phyloP scores from a whole-genome alignment of 2,888 invertebrate species.

The Morpho deidamia region DNA sequence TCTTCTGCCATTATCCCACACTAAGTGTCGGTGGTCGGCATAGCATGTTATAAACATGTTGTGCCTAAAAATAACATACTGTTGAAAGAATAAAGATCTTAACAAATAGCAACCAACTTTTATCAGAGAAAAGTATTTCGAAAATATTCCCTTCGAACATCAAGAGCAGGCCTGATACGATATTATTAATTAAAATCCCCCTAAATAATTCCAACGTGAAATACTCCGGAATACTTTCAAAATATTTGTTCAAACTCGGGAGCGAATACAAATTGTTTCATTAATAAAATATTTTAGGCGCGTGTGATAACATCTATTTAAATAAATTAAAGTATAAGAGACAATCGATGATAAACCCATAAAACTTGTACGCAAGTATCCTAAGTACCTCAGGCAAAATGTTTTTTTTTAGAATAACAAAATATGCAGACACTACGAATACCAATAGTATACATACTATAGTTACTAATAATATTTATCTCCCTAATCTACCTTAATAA shows the following conservation, averaged over 20 bases:
- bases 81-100: not conserved
- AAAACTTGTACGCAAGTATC: no score
- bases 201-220: conserved; percentile 33
- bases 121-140: conserved; percentile 28
- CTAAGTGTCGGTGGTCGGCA: no score
- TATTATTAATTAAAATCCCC: conserved; percentile 58
- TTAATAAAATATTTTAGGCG: conserved; percentile 49
- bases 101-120: conserved; percentile 3
- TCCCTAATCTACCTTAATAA: no score
- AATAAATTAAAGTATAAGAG: conserved; percentile 42
- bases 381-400: no score
- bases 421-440: no score
- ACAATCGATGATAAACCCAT: not conserved
- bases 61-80: no score
- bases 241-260: conserved; percentile 38
- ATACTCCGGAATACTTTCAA: conserved; percentile 47
- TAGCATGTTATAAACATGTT: no score
- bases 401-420: no score
- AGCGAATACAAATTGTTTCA: conserved; percentile 61
- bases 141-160: conserved; percentile 26
- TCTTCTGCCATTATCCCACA: no score
- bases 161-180: conserved; percentile 22
- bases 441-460: no score
- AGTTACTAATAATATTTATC: no score
- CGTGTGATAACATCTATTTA: conserved; percentile 50